Evolutionary conservation across 53 echinoderm and acorn worm species (phyloP), one percentile per base, ranked within the genome.

Genomic region (Crossaster papposus): DNA sequence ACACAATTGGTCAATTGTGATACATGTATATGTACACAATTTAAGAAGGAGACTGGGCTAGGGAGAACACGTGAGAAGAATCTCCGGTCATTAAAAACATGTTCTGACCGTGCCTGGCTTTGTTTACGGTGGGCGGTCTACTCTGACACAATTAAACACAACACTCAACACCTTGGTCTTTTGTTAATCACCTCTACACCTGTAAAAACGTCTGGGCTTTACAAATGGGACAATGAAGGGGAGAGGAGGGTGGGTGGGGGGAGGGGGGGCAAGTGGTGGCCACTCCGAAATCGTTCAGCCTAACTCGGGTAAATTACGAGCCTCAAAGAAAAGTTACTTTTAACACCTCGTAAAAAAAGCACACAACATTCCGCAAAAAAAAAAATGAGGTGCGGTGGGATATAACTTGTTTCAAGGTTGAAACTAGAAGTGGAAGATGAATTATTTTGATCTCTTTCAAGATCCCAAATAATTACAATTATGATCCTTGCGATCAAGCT

Each of bases 111-210:
- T 72, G 52, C 73, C 22, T 5, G 33, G 52, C 52, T 85, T n/a
- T 85, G 85, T 73, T 85, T 85, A 85, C 85, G 33, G 65, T 82
- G 70, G 70, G 82, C 70, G 68, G 70, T 68, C 82, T 82, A 32
- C 82, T 28, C 29, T 68, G 82, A 68, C 72, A 85, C 73, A 72
- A 54, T 85, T 85, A 85, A 85, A 85, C 53, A 73, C 52, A 30
- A 85, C 85, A 72, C 85, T 30, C 70, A 72, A 85, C 85, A 85
- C 85, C 85, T 73, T 85, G 85, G 85, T 7, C 54, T 52, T 44
- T 85, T 73, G 72, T 53, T 29, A 51, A 71, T 28, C 30, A 44
- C 22, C 85, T 29, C 85, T 52, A 53, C 85, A 85, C 85, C 85
- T 85, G 73, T 85, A 73, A 73, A 85, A 85, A 85, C 82, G 7